phyloP scores from a whole-genome alignment of 2,888 invertebrate genomes.

The Leptinotarsa rubiginosa region DNA sequence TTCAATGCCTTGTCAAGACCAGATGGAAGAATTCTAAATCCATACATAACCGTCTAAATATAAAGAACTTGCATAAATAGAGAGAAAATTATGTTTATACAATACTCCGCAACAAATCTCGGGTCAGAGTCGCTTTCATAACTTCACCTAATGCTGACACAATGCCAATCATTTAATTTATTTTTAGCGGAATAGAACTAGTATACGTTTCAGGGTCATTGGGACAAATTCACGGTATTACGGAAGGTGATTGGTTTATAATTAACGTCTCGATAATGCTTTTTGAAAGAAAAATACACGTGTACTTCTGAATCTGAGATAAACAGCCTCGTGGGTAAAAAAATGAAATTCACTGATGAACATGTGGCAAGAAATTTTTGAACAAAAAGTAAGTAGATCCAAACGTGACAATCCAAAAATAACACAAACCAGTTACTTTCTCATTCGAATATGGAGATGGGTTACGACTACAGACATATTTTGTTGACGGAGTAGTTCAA shows the following conservation, averaged over 20 bases:
- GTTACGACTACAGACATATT: no score
- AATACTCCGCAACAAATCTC: conserved; percentile 8
- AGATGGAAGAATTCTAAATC: conserved; percentile 5
- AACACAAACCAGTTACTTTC: no score
- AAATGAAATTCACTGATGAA: no score
- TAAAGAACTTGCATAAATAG: conserved; percentile 14
- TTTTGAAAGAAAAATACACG: background rate
- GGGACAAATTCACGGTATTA: background rate
- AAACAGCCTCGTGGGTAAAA: no score
- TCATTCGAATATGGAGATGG: no score
- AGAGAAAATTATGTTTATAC: conserved; percentile 4
- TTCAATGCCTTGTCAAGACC: conserved; percentile 12
- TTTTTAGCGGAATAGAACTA: conserved; percentile 12
- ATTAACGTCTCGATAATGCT: background rate
- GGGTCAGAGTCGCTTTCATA: conserved; percentile 16
- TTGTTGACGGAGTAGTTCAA: no score
- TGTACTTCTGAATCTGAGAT: no score
- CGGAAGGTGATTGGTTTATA: background rate
- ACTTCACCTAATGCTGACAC: conserved; percentile 15
- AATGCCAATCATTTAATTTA: conserved; percentile 3
- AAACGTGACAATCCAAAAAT: no score
- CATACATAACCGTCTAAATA: conserved; percentile 10
- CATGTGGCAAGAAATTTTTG: no score
- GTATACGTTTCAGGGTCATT: conserved; percentile 12
- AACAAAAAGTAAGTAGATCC: no score